Evolutionary conservation across 2,888 invertebrate species (phyloP).

Genomic region (Spilarctia lutea): DNA sequence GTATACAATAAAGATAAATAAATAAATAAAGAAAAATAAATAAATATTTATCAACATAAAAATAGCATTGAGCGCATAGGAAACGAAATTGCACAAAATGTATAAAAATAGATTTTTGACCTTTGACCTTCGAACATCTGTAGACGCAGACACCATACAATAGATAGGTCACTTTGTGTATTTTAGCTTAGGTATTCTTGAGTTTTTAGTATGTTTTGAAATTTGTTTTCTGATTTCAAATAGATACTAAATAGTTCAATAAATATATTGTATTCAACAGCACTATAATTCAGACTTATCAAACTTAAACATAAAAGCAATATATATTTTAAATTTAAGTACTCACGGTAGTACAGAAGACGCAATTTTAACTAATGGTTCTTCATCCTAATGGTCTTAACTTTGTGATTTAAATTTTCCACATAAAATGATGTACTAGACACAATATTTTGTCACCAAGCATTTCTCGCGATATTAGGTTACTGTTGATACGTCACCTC

Average conservation of each 20-base stretch:
- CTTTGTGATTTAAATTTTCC: background rate
- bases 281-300: background rate
- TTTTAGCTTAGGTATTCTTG: background rate
- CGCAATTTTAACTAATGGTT: background rate
- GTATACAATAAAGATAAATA: too few species aligned
- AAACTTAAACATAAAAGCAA: too few species aligned
- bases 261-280: background rate
- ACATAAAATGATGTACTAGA: background rate
- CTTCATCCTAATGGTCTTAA: too few species aligned
- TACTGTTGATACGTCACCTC: conserved; percentile 26
- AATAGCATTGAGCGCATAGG: too few species aligned
- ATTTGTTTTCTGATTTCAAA: background rate
- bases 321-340: background rate
- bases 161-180: too few species aligned
- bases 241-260: background rate
- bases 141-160: too few species aligned
- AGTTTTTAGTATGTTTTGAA: background rate
- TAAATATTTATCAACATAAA: too few species aligned
- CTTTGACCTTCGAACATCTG: too few species aligned
- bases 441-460: conserved; percentile 7
- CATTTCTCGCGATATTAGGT: conserved; percentile 9
- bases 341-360: background rate
- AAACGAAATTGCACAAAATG: too few species aligned
- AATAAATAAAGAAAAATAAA: too few species aligned
- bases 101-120: too few species aligned